Evolutionary conservation across 2,113 vertebrate genomes (phyloP).

Genomic region (Plestiodon gilberti): DNA sequence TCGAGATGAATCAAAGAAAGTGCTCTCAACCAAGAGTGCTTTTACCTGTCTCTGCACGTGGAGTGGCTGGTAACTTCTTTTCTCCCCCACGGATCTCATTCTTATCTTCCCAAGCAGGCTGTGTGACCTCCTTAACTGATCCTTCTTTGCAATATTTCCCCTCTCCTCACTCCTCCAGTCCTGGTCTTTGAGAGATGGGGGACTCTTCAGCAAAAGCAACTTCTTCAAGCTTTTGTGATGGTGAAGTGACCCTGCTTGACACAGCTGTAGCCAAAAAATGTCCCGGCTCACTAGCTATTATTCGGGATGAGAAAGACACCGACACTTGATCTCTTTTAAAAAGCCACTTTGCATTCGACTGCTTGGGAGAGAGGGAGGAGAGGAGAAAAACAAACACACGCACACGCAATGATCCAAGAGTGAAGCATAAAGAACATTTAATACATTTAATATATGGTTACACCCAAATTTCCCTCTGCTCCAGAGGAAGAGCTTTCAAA

Average conservation of each 20-base stretch:
- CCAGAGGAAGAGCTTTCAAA: neutral
- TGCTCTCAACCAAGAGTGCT: neutral
- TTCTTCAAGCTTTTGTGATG: slow-evolving; percentile 23
- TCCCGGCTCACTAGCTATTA: slow-evolving; percentile 44
- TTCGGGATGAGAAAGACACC: neutral
- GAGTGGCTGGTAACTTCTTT: slow-evolving; percentile 10
- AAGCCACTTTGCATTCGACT: slow-evolving; percentile 53
- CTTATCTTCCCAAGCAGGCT: slow-evolving; percentile 2
- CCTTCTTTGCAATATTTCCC: neutral
- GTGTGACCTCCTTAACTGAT: neutral
- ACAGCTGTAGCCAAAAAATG: slow-evolving; percentile 26
- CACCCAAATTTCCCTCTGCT: neutral
- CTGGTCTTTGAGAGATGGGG: slow-evolving; percentile 1
- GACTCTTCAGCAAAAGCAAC: slow-evolving; percentile 47
- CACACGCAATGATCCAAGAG: slow-evolving; percentile 24
- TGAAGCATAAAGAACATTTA: neutral
- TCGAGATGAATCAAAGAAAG: neutral
- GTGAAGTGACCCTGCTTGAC: slow-evolving; percentile 51
- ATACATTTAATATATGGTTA: neutral
- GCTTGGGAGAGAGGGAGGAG: slow-evolving; percentile 6
- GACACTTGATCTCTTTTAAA: slow-evolving; percentile 55
- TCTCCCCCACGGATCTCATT: neutral
- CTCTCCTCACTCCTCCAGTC: neutral
- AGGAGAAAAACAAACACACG: too few relatives aligned
- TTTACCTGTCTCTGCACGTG: slow-evolving; percentile 42